Base-by-base conservation (phyloP, 2,113 vertebrate genomes). In the Dryoscopus gambensis region DNA sequence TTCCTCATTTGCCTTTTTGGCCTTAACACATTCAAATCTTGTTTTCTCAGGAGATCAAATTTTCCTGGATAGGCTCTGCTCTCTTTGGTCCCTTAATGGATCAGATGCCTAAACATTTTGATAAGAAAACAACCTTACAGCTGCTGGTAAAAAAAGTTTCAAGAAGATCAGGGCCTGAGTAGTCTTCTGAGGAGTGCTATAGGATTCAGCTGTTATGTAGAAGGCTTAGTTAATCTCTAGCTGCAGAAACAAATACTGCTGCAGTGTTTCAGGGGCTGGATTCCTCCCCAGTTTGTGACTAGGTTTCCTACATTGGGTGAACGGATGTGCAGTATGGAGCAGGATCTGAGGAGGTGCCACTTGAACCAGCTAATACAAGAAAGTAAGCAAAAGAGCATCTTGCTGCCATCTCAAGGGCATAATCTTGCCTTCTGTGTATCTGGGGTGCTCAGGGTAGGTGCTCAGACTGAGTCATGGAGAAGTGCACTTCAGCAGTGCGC, bases 371-470 rank as follows among this genome's bases (percentile, higher is more conserved):
- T 73, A 56, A 50, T 22, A 35, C 5, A 33, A 76, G 44, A 70
- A 69, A 55, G 15, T 22, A 62, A 70, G 42, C 16, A 49, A 9
- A 49, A 35, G 13, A 18, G 5, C 16, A 39, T 81, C 16, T 64
- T 0, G 0, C 49, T 74, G 19, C 11, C n/a, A 31, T 33, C 3
- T 44, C 18, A 56, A 37, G n/a, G 4, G 20, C 19, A 23, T 16
- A 70, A 20, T 57, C 46, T 53, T 78, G 24, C 42, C 6, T 10
- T 88, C 25, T 77, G 24, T 49, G 33, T n/a, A 6, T 31, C 33
- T 49, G 7, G 6, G 73, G 8, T 37, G 24, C 39, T 73, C 63
- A 68, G 33, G 12, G 11, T 7, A 55, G 22, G 14, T 88, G 44
- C 6, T 25, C 33, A 44, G 21, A 47, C 1, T 52, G 57, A 60